Conservation (phyloP, 2,888 invertebrate genomes). For the Ernsta delagoae region DNA sequence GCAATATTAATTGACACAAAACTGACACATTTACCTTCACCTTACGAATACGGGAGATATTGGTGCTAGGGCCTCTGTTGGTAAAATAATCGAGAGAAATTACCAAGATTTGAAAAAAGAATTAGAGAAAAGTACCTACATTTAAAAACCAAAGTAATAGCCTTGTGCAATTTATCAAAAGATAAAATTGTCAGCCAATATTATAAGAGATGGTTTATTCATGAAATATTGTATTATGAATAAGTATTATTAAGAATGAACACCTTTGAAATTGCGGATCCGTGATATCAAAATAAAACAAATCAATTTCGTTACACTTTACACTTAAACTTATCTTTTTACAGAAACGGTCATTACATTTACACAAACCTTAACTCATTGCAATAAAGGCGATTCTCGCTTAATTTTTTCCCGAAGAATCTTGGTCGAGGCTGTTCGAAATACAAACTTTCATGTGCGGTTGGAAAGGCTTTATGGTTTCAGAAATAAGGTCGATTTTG, state of each 20-base stretch:
- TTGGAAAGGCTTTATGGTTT: background rate
- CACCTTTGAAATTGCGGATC: constrained; percentile 53
- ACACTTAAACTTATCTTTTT: constrained; percentile 37
- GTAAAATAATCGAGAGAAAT: no score
- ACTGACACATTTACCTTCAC: no score
- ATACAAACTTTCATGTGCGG: background rate
- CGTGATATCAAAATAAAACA: constrained; percentile 59
- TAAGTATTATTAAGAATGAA: constrained; percentile 27
- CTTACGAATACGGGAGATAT: no score
- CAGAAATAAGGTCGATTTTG: constrained; percentile 19
- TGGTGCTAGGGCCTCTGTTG: no score
- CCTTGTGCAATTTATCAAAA: constrained; percentile 6
- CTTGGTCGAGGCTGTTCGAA: constrained; percentile 20
- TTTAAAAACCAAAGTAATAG: no score
- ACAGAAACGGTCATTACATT: constrained; percentile 16
- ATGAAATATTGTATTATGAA: constrained; percentile 18
- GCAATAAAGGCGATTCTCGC: constrained; percentile 18
- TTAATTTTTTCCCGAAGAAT: constrained; percentile 10
- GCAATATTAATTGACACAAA: no score
- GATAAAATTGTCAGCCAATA: constrained; percentile 25
- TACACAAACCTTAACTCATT: background rate
- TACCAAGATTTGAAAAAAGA: no score
- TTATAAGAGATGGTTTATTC: constrained; percentile 20
- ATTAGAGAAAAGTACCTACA: no score
- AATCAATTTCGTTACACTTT: constrained; percentile 43